Evolutionary conservation across 2,797 vertebrate genomes (phyloP), one percentile per base, ranked within the genome.

Genomic region (Sebastes melanostomus): DNA sequence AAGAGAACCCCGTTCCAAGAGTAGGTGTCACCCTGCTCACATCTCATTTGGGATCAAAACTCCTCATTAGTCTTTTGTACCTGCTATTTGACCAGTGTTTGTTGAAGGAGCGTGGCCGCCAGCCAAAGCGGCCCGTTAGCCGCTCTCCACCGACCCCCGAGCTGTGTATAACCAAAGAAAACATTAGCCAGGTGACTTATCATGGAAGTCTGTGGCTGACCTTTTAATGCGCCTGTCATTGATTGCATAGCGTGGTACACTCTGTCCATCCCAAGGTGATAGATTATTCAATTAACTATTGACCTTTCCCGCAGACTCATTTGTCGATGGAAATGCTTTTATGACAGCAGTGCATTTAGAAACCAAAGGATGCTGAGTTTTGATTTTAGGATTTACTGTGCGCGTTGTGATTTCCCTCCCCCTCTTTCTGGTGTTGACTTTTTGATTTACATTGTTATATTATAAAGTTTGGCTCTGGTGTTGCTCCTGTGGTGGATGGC

Each of bases 251-350:
- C 93, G 92, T 94, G 95, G 96, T 81, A 95, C 96, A 75, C 96
- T 95, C 94, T 96, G 95, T 97, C 96, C 96, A 95, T 97, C 97
- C 96, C 95, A 97, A 98, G 96, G 97, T 99, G 98, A 99, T 99
- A 98, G 98, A 99, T 99, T 99, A 98, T 98, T 99, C 98, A 98
- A 99, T 99, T 99, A 99, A 98, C 97, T 97, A 96, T 97, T 99
- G 98, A 99, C 98, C 98, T 99, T 99, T 99, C 96, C 97, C 92
- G 92, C 94, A 95, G 96, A 96, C 95, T 96, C 97, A 97, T 97
- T 97, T 96, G 97, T 98, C 97, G 96, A 97, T 96, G 96, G 97
- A 96, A 96, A 96, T 84, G 86, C 94, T 97, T 96, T 96, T 96
- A 93, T 96, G 96, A 95, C 97, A 97, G 96, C 96, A 83, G 95